Base-by-base conservation (phyloP, 2,888 invertebrate species). In the Ecliptopera silaceata region DNA sequence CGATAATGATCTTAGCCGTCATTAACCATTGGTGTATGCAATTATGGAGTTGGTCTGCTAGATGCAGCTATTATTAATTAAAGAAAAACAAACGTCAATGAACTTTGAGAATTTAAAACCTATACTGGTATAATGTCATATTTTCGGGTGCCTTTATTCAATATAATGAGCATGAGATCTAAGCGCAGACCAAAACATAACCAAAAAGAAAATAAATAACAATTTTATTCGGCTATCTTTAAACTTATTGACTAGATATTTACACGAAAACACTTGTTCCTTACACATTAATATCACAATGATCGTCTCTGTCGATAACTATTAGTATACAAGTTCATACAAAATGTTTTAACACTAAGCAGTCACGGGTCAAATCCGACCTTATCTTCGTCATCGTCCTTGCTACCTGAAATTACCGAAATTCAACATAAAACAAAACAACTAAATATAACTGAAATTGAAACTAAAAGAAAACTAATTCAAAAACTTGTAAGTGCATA, bases 281-380 rank as follows among this genome's bases (percentile, higher is more conserved):
- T 88, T 88, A 89, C 74, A 78, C 75, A 78, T 77, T 90, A 90
- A 89, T 90, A 89, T 91, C 89, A 91, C 90, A 89, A 83, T 71
- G 63, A 87, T 89, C 90, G 90, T 90, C 90, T 80, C 79, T 89
- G 68, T 80, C 90, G 90, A 89, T 80, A 70, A 57, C 6, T 55
- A 65, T 69, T 26, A 26, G n/a, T 66, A 68, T 76, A 77, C 64
- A 71, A 72, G 74, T 74, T 64, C 69, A 58, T 65, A 65, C 53
- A 56, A 64, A 70, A 73, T 17, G 10, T 13, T 56, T 43, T 71
- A 77, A 75, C 77, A 76, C 79, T 80, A 74, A 73, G 81, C 70
- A 80, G 82, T 88, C 82, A 90, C 74, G 84, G 88, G 67, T 86
- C 88, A 80, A 84, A 77, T 83, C 79, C 83, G 68, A 85, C 64